phyloP scores from a whole-genome alignment of 92 coral and sea anemone genomes.

The Parazoanthus swiftii region DNA sequence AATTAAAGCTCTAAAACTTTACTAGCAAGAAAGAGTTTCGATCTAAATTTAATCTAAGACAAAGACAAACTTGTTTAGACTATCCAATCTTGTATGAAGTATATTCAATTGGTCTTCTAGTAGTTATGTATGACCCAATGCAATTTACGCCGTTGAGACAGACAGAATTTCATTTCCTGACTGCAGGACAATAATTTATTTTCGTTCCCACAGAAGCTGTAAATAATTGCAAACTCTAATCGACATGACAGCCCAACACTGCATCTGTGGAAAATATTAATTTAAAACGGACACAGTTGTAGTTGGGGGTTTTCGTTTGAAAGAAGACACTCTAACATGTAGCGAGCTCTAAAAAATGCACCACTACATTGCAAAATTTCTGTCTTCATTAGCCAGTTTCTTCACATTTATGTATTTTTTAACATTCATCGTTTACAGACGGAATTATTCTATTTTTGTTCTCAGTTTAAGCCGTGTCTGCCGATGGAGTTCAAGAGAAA shows the following conservation, averaged over 20 bases:
- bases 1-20: not conserved
- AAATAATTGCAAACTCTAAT: conserved; percentile 35
- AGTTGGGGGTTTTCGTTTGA: not conserved
- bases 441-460: conserved; percentile 6
- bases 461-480: conserved; percentile 18
- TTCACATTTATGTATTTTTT: conserved; percentile 4
- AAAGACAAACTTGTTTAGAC: conserved; percentile 8
- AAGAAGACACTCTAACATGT: not conserved
- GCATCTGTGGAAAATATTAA: not conserved
- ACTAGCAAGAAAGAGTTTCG: not conserved
- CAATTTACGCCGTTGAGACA: conserved; percentile 13
- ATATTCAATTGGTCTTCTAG: conserved; percentile 12
- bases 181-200: conserved; percentile 15
- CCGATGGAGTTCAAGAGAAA: not conserved
- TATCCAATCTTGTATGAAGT: conserved; percentile 16
- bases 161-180: conserved; percentile 24
- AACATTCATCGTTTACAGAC: not conserved
- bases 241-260: not conserved
- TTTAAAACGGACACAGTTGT: not conserved
- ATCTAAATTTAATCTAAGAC: conserved; percentile 8
- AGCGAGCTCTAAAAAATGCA: not conserved
- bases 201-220: conserved; percentile 32
- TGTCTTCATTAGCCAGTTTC: not conserved
- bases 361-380: not conserved
- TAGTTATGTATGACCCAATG: not conserved